Percentiles rank a stretch among this genome's conserved stretches.
phyloP scores from a whole-genome alignment of 2,113 vertebrate species.

The Hydrochoerus hydrochaeris region DNA sequence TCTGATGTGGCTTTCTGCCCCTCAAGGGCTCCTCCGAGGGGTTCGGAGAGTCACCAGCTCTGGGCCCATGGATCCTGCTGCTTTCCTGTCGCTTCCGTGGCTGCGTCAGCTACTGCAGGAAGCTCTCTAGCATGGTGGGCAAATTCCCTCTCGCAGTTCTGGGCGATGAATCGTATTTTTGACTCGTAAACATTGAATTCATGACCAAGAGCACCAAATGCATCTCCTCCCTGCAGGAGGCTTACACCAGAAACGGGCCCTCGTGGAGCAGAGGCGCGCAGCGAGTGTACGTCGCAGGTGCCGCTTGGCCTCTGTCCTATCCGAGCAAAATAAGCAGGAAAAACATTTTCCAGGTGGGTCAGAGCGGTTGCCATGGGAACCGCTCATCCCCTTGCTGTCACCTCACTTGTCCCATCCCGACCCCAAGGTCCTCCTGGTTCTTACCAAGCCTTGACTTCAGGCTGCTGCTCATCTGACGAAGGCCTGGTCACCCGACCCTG shows the following conservation, averaged over 20 bases:
- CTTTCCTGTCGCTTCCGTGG: background rate
- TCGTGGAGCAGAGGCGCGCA: too few species aligned
- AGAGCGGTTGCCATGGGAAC: background rate
- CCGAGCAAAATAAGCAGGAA: background rate
- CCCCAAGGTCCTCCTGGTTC: background rate
- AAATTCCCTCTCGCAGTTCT: background rate
- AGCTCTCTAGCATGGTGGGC: background rate
- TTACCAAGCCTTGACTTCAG: background rate
- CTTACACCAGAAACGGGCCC: too few species aligned
- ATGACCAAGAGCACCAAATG: background rate
- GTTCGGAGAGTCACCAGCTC: background rate
- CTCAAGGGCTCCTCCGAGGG: too few species aligned
- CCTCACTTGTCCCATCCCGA: background rate
- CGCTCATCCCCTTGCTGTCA: background rate
- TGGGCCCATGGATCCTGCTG: background rate
- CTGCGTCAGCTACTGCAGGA: background rate
- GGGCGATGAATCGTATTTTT: background rate
- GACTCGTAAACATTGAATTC: slow-evolving; percentile 7
- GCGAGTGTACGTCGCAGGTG: too few species aligned
- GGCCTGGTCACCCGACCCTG: background rate
- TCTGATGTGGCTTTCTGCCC: background rate
- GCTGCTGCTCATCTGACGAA: background rate
- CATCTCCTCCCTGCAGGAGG: background rate
- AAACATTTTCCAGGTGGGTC: background rate
- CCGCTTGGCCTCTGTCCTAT: too few species aligned